Base-by-base conservation (phyloP, 2,888 invertebrate genomes). In the Ophion obscuratus region DNA sequence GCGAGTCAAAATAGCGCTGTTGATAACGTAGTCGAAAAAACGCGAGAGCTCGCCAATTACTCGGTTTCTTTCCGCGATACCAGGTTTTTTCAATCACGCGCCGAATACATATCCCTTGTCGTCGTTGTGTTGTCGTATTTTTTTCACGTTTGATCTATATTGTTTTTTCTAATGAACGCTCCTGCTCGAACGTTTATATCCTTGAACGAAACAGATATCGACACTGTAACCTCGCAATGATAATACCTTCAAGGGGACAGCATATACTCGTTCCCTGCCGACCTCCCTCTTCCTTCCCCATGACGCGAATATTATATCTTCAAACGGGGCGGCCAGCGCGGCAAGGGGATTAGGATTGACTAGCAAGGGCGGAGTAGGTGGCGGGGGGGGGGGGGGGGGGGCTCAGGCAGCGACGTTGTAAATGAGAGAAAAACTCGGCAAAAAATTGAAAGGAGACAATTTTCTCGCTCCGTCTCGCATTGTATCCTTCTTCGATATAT, bases 221-320 rank as follows among this genome's bases (percentile, higher is more conserved):
- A 31, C 64, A 53, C 66, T 71, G 70, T 81, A 81, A 53, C 68
- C 68, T 67, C 66, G 71, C 47, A 47, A 47, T 11, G 14, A 84
- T 77, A 84, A 84, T 59, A 67, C 67, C 57, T 77, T 77, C 76
- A 81, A 81, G 76, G 76, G 80, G 64, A 71, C 27, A 31, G 2
- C 70, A 24, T 36, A 77, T 36, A 67, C 11, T 57, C 40, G 57
- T 66, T 4, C 47, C 47, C 47, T 14, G 47, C 47, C 14, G 47
- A 2, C 57, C 67, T 67, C 81, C 47, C 67, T 61, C 67, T 67
- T 53, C 11, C 61, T 47, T 7, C 40, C 57, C 67, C 57, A 59
- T 24, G 77, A 67, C 84, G 84, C 66, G 76, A 77, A 84, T 77
- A 84, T 81, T 77, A 77, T 67, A 57, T 59, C 67, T 61, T 62